Evolutionary conservation across 2,113 vertebrate genomes (phyloP).

Genomic region (Heterotis niloticus): DNA sequence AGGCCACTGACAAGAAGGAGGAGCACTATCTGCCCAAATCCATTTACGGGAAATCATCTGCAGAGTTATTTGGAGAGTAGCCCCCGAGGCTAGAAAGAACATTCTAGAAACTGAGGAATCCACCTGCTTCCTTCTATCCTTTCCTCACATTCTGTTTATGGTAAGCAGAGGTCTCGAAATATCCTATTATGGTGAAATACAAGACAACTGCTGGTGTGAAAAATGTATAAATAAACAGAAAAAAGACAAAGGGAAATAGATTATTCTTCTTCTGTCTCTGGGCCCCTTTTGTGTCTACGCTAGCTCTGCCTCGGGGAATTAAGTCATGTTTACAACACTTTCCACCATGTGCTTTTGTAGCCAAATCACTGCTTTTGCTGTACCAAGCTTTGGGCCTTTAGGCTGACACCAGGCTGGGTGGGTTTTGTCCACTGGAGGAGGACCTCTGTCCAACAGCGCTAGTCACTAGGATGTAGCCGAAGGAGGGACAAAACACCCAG

Average conservation of each 20-base stretch:
- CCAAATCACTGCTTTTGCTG: background rate
- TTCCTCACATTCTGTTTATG: background rate
- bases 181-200: conserved; percentile 13
- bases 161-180: background rate
- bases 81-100: background rate
- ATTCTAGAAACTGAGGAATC: conserved; percentile 4
- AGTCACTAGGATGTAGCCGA: background rate
- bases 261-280: background rate
- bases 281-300: background rate
- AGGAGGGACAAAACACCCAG: background rate
- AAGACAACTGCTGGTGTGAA: conserved; percentile 9
- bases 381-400: background rate
- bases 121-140: conserved; percentile 1
- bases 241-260: background rate
- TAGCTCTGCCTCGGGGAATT: background rate
- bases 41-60: conserved; percentile 20
- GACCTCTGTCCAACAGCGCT: background rate
- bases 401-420: background rate
- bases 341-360: background rate
- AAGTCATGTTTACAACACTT: background rate
- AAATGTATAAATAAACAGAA: conserved; percentile 5
- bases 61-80: background rate
- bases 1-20: background rate
- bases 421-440: background rate
- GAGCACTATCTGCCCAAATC: background rate